These are phyloP conservation scores for Phylloscopus trochilus DNA, from an alignment of 2,113 vertebrate genomes.

Conservation along the genomic window DNA sequence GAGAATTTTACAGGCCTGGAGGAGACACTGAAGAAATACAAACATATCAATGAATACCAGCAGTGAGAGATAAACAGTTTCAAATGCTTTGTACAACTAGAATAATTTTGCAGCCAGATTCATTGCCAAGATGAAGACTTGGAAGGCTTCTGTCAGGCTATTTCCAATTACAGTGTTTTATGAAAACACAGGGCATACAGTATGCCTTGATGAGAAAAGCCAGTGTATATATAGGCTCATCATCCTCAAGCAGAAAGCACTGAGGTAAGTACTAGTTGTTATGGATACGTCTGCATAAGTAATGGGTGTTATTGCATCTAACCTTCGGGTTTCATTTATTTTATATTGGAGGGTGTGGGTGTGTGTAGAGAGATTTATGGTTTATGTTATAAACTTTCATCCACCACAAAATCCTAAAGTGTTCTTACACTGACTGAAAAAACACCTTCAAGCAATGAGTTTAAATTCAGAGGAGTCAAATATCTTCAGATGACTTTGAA, in stretches of 20 bases:
- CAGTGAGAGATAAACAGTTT: conserved; percentile 69
- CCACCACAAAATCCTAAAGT: conserved; percentile 23
- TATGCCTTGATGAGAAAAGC: conserved; percentile 12
- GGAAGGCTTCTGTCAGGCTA: conserved; percentile 40
- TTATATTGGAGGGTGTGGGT: background rate
- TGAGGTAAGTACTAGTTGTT: conserved; percentile 41
- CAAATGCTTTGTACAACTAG: conserved; percentile 50
- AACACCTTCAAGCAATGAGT: background rate
- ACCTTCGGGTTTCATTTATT: conserved; percentile 41
- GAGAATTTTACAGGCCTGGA: conserved; percentile 60
- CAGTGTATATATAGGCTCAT: conserved; percentile 49
- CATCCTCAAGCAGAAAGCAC: background rate
- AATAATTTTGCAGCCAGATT: conserved; percentile 57
- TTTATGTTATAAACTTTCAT: conserved; percentile 37
- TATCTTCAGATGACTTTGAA: background rate
- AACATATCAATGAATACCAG: conserved; percentile 67
- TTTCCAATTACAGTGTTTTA: conserved; percentile 52
- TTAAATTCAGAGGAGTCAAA: conserved; percentile 13
- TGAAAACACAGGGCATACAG: conserved; percentile 23
- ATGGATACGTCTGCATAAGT: conserved; percentile 27
- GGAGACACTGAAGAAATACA: conserved; percentile 62
- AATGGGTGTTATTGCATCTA: conserved; percentile 22
- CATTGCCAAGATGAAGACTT: conserved; percentile 55
- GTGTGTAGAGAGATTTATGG: background rate
- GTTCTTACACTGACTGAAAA: conserved; percentile 10